phyloP scores from a whole-genome alignment of 2,113 vertebrate genomes.

The Phaethon lepturus region DNA sequence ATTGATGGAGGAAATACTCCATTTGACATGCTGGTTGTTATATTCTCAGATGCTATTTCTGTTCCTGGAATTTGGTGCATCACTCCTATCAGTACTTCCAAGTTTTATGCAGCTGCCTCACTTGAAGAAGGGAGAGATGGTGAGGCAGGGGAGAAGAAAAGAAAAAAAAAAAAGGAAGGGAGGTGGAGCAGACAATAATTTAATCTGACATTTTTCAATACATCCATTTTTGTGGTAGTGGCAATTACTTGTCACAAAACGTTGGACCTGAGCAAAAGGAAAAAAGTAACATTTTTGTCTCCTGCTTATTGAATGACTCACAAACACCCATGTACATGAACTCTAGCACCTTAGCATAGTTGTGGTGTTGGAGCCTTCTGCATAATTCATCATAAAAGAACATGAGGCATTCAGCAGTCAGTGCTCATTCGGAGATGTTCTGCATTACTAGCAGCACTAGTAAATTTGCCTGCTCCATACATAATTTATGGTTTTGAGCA shows the following conservation, averaged over 20 bases:
- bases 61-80: slow-evolving; percentile 38
- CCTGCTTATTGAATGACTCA: slow-evolving; percentile 21
- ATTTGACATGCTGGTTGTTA: background rate
- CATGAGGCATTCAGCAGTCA: slow-evolving; percentile 53
- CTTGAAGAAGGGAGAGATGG: background rate
- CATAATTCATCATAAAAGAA: slow-evolving; percentile 77
- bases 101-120: slow-evolving; percentile 15
- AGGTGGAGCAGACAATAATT: background rate
- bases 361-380: slow-evolving; percentile 47
- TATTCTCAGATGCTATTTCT: slow-evolving; percentile 20
- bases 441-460: slow-evolving; percentile 34
- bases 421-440: slow-evolving; percentile 55
- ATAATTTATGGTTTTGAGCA: slow-evolving; percentile 61
- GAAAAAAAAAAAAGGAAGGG: background rate
- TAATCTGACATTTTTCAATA: slow-evolving; percentile 27
- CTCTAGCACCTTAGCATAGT: slow-evolving; percentile 51
- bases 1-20: slow-evolving; percentile 22
- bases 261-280: background rate
- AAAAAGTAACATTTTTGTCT: slow-evolving; percentile 30
- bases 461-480: slow-evolving; percentile 52
- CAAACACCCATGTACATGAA: slow-evolving; percentile 20
- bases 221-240: slow-evolving; percentile 1
- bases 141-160: no score
- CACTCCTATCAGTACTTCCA: background rate
- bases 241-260: slow-evolving; percentile 19